phyloP scores from a whole-genome alignment of 2,113 vertebrate genomes.

The Agelaius phoeniceus region DNA sequence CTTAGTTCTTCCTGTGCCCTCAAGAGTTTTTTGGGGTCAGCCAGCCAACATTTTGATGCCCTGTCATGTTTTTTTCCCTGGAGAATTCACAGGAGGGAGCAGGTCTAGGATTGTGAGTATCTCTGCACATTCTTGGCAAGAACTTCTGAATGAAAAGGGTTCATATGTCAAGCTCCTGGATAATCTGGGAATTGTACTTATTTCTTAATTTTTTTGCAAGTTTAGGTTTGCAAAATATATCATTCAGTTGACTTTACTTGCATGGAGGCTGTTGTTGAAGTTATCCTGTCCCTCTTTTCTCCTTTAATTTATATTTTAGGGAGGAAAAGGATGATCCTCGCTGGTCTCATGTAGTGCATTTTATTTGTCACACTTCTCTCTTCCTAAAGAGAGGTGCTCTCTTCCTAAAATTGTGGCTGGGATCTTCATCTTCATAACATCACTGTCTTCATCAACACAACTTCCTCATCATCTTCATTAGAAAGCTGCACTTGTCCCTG shows the following conservation, averaged over 20 bases:
- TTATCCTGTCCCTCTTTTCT: background rate
- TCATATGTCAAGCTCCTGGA: background rate
- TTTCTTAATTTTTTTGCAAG: background rate
- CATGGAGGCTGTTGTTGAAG: background rate
- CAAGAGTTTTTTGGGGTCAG: background rate
- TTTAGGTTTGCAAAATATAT: background rate
- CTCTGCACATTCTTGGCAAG: background rate
- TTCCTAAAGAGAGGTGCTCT: background rate
- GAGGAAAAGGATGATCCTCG: background rate
- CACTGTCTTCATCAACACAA: no score
- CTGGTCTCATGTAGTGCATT: background rate
- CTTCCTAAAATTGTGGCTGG: background rate
- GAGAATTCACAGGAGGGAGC: background rate
- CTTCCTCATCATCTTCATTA: background rate
- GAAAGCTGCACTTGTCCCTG: background rate
- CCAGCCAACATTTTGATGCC: background rate
- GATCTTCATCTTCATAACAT: background rate
- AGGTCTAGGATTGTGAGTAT: background rate
- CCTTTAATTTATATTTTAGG: background rate
- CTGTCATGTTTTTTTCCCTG: background rate
- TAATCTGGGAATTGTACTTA: background rate
- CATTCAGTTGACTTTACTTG: background rate
- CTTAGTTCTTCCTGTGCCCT: background rate
- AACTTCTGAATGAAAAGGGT: background rate
- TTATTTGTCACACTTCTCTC: background rate